Base-by-base conservation (phyloP, 2,113 vertebrate genomes). In the Lethenteron reissneri region DNA sequence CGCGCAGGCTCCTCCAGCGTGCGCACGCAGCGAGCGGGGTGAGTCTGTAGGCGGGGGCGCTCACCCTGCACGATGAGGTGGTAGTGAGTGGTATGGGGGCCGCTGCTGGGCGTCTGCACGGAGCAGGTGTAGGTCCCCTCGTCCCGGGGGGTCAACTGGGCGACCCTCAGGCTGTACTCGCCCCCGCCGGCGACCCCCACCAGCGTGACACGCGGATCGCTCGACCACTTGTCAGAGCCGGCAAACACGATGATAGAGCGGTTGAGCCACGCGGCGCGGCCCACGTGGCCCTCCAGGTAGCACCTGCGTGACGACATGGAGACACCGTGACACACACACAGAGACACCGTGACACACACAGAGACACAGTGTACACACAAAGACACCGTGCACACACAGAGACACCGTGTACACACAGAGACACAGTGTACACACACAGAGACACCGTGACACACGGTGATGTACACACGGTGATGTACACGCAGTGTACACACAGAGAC, bases 41-140 rank as follows among this genome's bases (percentile, higher is more conserved):
- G 25, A 41, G 25, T 41, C 25, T 41, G 25, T 41, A 41, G 3
- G 25, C 25, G 21, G 21, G 60, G 14, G 60, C 3, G 2, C 81
- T 82, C 76, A 91, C 89, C 89, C 68, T 92, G 88, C 56, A 92
- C 87, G 7, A 91, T 88, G 82, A 92, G 87, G 83, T 87, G 90
- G 81, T 88, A 85, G 68, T 87, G 83, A 59, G 86, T 79, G 68
- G 86, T 86, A 71, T 84, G 85, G 1, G 88, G 86, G 80, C 84
- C 82, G 80, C 86, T 86, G 57, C 83, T 84, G 62, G 62, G 15
- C 56, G 88, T 88, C 83, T 92, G 88, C 80, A 86, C 88, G 75
- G 85, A 89, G 81, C 89, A 92, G 13, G 85, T 89, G 78, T 91
- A 92, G 13, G 86, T 83, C 13, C 89, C 88, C 76, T 91, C 89